These are phyloP conservation scores for Nothoprocta perdicaria DNA, from an alignment of 2,113 vertebrate species.

Conservation along the genomic window DNA sequence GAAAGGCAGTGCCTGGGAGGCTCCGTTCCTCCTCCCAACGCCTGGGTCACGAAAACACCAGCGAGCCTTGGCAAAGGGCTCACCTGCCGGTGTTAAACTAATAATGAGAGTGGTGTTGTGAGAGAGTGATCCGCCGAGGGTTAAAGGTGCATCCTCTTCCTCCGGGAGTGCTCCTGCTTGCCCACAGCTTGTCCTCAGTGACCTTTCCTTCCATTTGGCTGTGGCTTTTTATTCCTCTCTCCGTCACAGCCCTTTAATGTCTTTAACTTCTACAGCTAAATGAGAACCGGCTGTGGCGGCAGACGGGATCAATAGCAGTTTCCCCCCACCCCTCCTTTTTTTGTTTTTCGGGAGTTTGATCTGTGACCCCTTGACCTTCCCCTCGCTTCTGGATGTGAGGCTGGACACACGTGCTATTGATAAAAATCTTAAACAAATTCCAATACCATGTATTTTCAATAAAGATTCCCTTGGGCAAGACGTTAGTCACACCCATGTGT, in stretches of 20 bases:
- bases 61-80: background rate
- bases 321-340: slow-evolving; percentile 28
- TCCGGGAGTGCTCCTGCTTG: slow-evolving; percentile 32
- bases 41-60: slow-evolving; percentile 3
- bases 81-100: slow-evolving; percentile 78
- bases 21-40: background rate
- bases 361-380: slow-evolving; percentile 81
- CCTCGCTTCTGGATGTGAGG: slow-evolving; percentile 68
- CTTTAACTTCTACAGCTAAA: slow-evolving; percentile 77
- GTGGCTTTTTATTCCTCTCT: slow-evolving; percentile 43
- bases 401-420: slow-evolving; percentile 94
- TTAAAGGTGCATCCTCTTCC: slow-evolving; percentile 65
- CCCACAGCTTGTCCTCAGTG: slow-evolving; percentile 65
- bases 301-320: slow-evolving; percentile 72
- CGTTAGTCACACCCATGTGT: slow-evolving; percentile 86
- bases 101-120: slow-evolving; percentile 59
- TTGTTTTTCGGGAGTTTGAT: slow-evolving; percentile 61
- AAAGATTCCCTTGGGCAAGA: slow-evolving; percentile 75
- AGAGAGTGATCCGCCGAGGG: slow-evolving; percentile 29
- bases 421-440: slow-evolving; percentile 84
- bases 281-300: slow-evolving; percentile 81
- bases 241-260: slow-evolving; percentile 59
- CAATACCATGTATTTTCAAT: slow-evolving; percentile 70
- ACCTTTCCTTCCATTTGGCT: slow-evolving; percentile 69
- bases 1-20: background rate